Evolutionary conservation across 2,113 vertebrate genomes (phyloP), one percentile per base, ranked within the genome.

Genomic region (Microtus ochrogaster): DNA sequence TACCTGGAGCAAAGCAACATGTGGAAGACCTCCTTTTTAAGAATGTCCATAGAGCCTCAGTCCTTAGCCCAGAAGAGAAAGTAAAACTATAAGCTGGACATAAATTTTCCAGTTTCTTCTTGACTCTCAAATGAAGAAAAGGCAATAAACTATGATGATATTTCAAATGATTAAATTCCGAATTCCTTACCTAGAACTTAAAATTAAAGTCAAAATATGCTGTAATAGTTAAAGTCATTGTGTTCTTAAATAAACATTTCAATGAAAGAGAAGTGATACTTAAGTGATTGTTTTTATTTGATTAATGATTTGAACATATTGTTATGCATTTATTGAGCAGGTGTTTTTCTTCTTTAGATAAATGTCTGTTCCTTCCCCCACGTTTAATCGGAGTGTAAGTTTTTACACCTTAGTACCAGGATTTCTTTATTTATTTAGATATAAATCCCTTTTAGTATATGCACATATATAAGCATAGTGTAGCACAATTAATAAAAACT

Each of bases 61-160:
- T 44, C 65, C 44, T 70, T 47, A 90, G 70, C 28, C 5, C 87
- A 36, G 36, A 36, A 88, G 63, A 95, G 9, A 26, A 94, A 84
- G 26, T 17, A 78, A 86, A 87, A 66, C 81, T 83, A 41, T 88
- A 91, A 84, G 44, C 52, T 55, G 11, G 24, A 89, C 44, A 63
- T 85, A 91, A 30, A 78, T 58, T 70, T n/a, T 78, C 47, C 33
- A 86, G 70, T 16, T 39, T 92, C 89, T 17, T 65, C 21, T 77
- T 91, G n/a, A 88, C 26, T 19, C 9, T 93, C 49, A 72, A 79
- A 83, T 44, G 4, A 93, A 33, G 39, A 52, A 91, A 96, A 81
- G 58, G 33, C 36, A 82, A 14, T n/a, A 74, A 72, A 81, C 19
- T 84, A 33, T 72, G 47, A 21, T 7, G 77, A 47, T 22, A 85